Conservation (phyloP, 2,888 invertebrate genomes). For the Fabriciana adippe region DNA sequence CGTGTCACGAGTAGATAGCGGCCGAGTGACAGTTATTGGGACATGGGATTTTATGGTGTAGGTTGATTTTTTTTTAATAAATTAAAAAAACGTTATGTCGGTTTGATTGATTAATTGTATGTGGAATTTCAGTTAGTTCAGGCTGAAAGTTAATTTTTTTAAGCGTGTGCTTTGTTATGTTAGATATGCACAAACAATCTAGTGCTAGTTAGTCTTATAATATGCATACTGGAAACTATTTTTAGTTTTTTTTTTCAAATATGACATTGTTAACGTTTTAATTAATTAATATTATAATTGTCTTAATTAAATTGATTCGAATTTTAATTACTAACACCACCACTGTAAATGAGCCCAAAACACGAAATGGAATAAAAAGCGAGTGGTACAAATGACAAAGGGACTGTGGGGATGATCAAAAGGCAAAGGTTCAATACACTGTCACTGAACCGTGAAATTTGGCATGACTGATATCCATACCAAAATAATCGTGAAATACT, state of each 20-base stretch:
- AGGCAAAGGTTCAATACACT: constrained; percentile 38
- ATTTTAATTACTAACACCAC: background rate
- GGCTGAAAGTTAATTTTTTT: background rate
- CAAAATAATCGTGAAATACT: constrained; percentile 17
- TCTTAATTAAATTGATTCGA: background rate
- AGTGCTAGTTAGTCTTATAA: constrained; percentile 16
- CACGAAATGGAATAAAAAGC: constrained; percentile 24
- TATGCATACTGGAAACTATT: background rate
- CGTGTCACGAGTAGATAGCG: constrained; percentile 44
- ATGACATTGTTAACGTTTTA: no score
- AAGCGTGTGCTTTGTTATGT: constrained; percentile 10
- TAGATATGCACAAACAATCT: constrained; percentile 18
- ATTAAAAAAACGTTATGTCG: background rate
- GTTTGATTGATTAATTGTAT: background rate
- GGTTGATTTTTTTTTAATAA: background rate
- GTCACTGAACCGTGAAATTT: constrained; percentile 40
- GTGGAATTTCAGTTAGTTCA: constrained; percentile 3
- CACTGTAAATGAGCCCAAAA: background rate
- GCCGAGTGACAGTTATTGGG: constrained; percentile 59
- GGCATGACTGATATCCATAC: constrained; percentile 20
- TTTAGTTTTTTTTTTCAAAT: no score
- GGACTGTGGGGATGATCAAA: constrained; percentile 35
- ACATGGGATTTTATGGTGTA: constrained; percentile 21
- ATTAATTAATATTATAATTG: no score
- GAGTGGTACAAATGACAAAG: constrained; percentile 27